Evolutionary conservation across 1,140 invertebrate genomes (phyloP).

Genomic region (Drosophila auraria): DNA sequence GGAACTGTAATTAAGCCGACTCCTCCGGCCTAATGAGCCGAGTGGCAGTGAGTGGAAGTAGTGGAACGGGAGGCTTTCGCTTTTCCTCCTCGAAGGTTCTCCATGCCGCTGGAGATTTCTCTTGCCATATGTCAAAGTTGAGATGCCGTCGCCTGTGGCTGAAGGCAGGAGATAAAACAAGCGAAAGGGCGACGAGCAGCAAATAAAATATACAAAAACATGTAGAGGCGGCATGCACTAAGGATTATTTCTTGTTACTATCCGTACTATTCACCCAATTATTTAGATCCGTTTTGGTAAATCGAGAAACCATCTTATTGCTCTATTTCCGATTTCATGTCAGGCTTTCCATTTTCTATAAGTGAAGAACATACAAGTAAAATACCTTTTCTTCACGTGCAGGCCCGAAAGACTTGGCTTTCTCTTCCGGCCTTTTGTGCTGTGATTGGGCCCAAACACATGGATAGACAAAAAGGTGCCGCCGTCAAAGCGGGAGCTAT

Average conservation of each 20-base stretch:
- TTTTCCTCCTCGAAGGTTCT: neutral
- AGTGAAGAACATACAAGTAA: neutral
- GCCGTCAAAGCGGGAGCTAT: constrained; percentile 73
- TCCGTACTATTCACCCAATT: too few species aligned
- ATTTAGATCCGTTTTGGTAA: too few species aligned
- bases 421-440: constrained; percentile 42
- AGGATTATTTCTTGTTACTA: neutral
- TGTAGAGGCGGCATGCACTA: constrained; percentile 12
- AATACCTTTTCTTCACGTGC: neutral
- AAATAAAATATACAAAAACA: constrained; percentile 13
- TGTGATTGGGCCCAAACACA: constrained; percentile 69
- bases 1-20: constrained; percentile 49
- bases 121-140: constrained; percentile 55
- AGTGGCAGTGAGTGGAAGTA: neutral
- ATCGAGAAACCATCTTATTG: too few species aligned
- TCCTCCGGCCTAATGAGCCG: constrained; percentile 28
- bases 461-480: constrained; percentile 77
- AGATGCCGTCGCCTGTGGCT: constrained; percentile 48
- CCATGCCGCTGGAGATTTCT: constrained; percentile 8
- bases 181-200: constrained; percentile 20
- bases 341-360: too few species aligned
- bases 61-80: neutral
- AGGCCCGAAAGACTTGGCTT: constrained; percentile 28
- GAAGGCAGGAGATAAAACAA: constrained; percentile 35
- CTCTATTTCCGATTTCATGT: too few species aligned